Base-by-base conservation (phyloP, 2,888 invertebrate species). In the Volucella bombylans region DNA sequence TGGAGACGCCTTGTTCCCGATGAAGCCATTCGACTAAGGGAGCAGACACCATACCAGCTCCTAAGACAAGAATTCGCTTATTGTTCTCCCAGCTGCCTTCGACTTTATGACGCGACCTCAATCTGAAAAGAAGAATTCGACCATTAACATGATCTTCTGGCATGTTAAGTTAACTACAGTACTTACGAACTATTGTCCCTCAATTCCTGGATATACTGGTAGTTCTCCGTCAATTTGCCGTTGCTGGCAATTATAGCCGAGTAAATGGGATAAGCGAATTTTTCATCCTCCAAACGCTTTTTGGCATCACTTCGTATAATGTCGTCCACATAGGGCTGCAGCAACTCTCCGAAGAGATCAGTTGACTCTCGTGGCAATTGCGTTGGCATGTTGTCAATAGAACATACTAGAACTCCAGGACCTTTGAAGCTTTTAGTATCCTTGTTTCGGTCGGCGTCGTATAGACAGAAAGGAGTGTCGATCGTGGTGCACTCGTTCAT, bases 401-500 rank as follows among this genome's bases (percentile, higher is more conserved):
- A 99, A 90, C 99, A 99, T n/a, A 99, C 99, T 67, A 99, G 92
- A 1, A 99, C 98, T 18, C 99, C 99, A 0, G 98, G 96, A 0
- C 99, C 99, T 91, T 96, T 97, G 92, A 98, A 98, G 91, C 97
- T 96, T 89, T 98, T 98, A 0, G 97, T 97, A 88, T 98, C 98
- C 91, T 98, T 98, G 91, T 99, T 99, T 82, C 98, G 95, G 91
- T 99, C 98, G 8, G 99, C 99, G 90, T 99, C 99, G 90, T 99
- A 99, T n/a, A 99, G 94, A 90, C 98, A 98, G 92, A 99, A 99
- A 0, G 99, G 99, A 2, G 97, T 98, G 90, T 99, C 99, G 80
- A 99, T 99, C 1, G 99, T 99, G 0, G 99, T 99, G 90, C 99
- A 99, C 90, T 99, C 99, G 89, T 98, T 98, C 99, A 99, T 99